A percentile compares a stretch with the other conserved stretches of the same genome.
These are phyloP conservation scores for Dendronephthya gigantea DNA, from an alignment of 64 coral and sea anemone genomes.

Conservation along the genomic window DNA sequence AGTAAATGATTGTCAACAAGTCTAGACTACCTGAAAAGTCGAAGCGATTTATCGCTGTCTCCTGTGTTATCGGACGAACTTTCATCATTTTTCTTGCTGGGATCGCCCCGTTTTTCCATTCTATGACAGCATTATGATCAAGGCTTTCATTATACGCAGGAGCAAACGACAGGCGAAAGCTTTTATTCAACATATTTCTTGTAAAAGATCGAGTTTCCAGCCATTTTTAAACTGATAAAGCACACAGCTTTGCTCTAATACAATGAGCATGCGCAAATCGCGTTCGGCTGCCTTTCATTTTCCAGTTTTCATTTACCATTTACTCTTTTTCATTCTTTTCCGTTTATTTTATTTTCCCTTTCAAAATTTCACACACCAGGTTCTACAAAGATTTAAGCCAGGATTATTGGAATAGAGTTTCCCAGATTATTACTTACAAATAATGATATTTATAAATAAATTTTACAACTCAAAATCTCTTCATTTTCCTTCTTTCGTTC, in stretches of 20 bases:
- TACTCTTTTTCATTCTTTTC: too few species aligned
- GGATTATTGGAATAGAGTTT: not conserved
- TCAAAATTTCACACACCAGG: too few species aligned
- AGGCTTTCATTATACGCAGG: not conserved
- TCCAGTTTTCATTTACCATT: not conserved
- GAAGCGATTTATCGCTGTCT: not conserved
- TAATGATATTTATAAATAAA: too few species aligned
- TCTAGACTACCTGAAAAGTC: not conserved
- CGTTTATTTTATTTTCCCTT: not conserved
- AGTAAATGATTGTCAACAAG: not conserved
- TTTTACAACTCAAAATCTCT: not conserved
- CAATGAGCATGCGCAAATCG: not conserved
- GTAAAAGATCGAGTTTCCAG: not conserved
- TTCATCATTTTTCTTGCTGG: not conserved
- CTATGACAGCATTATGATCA: slow-evolving; percentile 10
- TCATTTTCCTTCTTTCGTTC: not conserved
- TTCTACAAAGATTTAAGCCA: too few species aligned
- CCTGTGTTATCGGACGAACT: not conserved
- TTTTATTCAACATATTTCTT: not conserved
- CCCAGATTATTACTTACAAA: too few species aligned
- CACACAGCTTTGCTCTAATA: not conserved
- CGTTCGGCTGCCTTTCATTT: not conserved
- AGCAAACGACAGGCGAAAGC: not conserved
- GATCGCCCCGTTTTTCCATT: not conserved
- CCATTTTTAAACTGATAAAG: not conserved